A percentile compares a stretch with the other conserved stretches of the same genome.
phyloP scores from a whole-genome alignment of 37 sponge, comb jelly and placozoan genomes.

The Cladorhizidae sp. region DNA sequence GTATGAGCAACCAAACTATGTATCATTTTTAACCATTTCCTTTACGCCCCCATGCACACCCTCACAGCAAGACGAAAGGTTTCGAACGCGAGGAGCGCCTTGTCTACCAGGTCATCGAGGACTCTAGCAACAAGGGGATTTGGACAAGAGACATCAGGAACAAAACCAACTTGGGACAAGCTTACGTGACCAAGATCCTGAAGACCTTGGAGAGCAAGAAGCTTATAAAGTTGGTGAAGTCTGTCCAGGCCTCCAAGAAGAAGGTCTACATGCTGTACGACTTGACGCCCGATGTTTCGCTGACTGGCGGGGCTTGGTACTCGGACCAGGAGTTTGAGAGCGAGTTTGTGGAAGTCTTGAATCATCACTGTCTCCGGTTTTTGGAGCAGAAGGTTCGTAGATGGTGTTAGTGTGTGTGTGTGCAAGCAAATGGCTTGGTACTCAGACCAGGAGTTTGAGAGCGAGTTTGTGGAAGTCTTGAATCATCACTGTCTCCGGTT shows the following conservation, averaged over 20 bases:
- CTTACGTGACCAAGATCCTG: conserved; percentile 71
- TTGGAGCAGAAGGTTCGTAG: conserved; percentile 74
- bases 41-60: too few species aligned
- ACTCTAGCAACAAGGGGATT: conserved; percentile 90
- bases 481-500: conserved; percentile 81
- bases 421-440: conserved; percentile 91
- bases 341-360: conserved; percentile 96
- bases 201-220: conserved; percentile 91
- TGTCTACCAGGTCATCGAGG: conserved; percentile 92
- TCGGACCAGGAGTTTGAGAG: conserved; percentile 97
- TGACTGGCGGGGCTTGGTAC: conserved; percentile 98
- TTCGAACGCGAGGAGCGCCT: conserved; percentile 87
- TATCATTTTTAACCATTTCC: too few species aligned
- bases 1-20: too few species aligned
- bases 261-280: conserved; percentile 88
- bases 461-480: conserved; percentile 95
- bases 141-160: conserved; percentile 90
- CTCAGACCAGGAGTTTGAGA: conserved; percentile 97
- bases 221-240: conserved; percentile 84
- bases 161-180: conserved; percentile 65
- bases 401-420: not conserved
- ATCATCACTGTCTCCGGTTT: conserved; percentile 77
- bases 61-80: conserved; percentile 79
- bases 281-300: conserved; percentile 82
- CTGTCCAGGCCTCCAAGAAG: conserved; percentile 77